phyloP scores from a whole-genome alignment of 2,113 vertebrate genomes.

The Callipepla squamata region DNA sequence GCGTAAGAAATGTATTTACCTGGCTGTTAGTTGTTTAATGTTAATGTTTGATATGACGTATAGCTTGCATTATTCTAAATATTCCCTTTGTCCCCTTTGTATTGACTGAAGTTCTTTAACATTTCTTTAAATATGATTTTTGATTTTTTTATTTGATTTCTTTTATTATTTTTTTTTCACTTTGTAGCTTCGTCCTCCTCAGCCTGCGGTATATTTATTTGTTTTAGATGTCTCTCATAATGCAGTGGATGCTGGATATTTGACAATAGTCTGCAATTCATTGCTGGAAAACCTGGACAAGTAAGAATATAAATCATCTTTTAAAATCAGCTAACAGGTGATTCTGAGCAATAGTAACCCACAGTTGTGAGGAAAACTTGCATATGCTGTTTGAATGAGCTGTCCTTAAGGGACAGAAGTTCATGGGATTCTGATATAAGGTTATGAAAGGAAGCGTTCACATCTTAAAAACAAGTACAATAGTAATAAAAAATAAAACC shows the following conservation, averaged over 20 bases:
- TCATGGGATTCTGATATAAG: neutral
- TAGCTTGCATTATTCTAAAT: neutral
- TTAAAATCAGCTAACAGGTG: neutral
- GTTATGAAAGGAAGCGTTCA: neutral
- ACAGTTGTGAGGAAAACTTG: neutral
- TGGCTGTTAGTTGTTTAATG: neutral
- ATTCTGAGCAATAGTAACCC: neutral
- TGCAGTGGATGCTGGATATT: conserved; percentile 93
- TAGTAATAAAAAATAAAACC: neutral
- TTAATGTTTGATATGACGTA: neutral
- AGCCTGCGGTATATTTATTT: conserved; percentile 95
- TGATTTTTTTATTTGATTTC: neutral
- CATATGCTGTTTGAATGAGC: neutral
- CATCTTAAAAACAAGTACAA: neutral
- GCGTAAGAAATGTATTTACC: fast-evolving
- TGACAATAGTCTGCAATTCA: conserved; percentile 89
- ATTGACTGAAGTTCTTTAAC: neutral
- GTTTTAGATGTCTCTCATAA: conserved; percentile 97
- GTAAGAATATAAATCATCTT: conserved; percentile 79
- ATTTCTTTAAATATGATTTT: conserved; percentile 24
- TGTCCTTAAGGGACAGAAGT: neutral
- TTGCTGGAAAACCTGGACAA: conserved; percentile 94
- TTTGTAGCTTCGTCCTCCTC: conserved; percentile 92
- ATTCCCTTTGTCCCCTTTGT: neutral
- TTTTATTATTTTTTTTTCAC: neutral